Evolutionary conservation across 2,888 invertebrate genomes (phyloP).

Genomic region (Mycalesis mineus): DNA sequence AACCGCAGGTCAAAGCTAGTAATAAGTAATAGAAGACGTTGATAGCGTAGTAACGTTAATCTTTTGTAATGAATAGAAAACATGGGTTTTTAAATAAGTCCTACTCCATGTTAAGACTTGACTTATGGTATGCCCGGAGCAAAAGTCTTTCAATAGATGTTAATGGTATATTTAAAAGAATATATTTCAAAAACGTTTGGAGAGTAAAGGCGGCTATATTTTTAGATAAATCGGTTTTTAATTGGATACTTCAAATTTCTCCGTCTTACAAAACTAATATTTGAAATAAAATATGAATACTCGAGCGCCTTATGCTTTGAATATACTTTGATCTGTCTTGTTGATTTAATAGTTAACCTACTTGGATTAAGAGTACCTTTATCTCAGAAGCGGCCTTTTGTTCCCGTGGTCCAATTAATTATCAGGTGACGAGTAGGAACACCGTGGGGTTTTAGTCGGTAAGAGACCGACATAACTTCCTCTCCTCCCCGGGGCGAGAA

Average conservation of each 20-base stretch:
- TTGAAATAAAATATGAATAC: neutral
- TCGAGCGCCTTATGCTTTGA: too few relatives aligned
- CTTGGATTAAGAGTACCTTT: too few relatives aligned
- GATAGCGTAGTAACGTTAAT: slow-evolving; percentile 3
- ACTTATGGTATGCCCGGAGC: slow-evolving; percentile 7
- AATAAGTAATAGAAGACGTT: neutral
- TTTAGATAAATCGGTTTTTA: neutral
- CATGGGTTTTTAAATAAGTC: neutral
- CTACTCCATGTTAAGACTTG: slow-evolving; percentile 13
- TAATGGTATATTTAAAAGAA: neutral
- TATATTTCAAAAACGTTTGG: neutral
- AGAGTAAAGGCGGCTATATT: neutral
- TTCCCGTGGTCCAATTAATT: too few relatives aligned
- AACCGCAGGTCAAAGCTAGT: too few relatives aligned
- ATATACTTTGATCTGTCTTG: too few relatives aligned
- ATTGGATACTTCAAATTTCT: neutral
- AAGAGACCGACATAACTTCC: too few relatives aligned
- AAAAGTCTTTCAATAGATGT: slow-evolving; percentile 7
- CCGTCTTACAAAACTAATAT: neutral
- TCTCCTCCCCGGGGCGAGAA: too few relatives aligned
- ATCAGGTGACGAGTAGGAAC: too few relatives aligned
- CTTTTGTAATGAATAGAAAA: slow-evolving; percentile 16
- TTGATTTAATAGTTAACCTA: too few relatives aligned
- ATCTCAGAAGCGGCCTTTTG: too few relatives aligned
- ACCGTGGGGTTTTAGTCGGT: too few relatives aligned